Evolutionary conservation across 2,113 vertebrate genomes (phyloP).

Genomic region (Lasiurus cinereus): DNA sequence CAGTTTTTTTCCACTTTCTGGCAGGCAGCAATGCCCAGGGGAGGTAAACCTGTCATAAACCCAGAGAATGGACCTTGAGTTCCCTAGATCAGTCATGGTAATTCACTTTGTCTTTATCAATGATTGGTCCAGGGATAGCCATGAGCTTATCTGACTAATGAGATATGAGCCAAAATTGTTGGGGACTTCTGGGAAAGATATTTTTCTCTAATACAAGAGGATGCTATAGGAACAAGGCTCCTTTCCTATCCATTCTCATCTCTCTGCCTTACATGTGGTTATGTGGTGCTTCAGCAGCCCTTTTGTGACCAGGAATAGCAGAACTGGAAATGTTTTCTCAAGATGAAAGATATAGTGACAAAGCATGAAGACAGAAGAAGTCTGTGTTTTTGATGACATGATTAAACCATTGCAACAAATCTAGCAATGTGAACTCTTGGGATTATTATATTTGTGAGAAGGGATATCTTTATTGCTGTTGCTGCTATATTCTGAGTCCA

Average conservation of each 20-base stretch:
- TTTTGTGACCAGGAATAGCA: conserved; percentile 35
- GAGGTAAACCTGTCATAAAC: neutral
- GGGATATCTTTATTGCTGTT: neutral
- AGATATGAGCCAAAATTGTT: neutral
- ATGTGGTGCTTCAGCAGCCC: neutral
- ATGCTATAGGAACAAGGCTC: neutral
- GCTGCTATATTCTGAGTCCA: neutral
- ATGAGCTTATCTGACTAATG: neutral
- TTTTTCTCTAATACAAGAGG: neutral
- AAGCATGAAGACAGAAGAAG: neutral
- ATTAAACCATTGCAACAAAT: neutral
- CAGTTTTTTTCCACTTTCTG: neutral
- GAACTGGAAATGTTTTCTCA: neutral
- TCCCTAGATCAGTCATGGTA: neutral
- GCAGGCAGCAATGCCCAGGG: neutral
- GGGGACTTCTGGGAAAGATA: neutral
- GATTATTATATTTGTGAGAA: neutral
- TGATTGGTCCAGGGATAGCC: neutral
- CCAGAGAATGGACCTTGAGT: neutral
- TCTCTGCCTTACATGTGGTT: neutral
- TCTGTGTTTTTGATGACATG: neutral
- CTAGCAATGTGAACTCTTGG: neutral
- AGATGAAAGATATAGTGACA: neutral
- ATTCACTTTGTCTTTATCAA: neutral
- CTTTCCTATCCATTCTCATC: neutral